Conservation (phyloP, 2,888 invertebrate genomes). For the Caenorhabditis macrosperma region DNA sequence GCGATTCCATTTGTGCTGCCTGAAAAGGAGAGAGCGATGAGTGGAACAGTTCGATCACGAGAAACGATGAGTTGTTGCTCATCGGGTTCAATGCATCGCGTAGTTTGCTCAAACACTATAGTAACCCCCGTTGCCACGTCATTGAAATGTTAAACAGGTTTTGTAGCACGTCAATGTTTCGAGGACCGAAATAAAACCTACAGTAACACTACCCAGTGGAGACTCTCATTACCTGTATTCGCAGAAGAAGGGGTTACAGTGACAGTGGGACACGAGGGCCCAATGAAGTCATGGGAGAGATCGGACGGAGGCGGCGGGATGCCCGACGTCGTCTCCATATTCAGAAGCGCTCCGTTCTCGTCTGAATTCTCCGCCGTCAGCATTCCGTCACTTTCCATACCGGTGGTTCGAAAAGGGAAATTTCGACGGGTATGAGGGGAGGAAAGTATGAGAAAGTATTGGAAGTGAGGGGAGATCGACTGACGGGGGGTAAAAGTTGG, state of each 20-base stretch:
- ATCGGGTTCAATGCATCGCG: no score
- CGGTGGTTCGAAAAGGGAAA: background rate
- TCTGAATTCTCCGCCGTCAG: background rate
- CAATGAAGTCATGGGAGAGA: constrained; percentile 27
- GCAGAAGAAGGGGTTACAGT: constrained; percentile 25
- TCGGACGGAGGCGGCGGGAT: constrained; percentile 29
- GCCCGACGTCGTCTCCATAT: constrained; percentile 5
- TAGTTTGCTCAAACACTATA: no score
- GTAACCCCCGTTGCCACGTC: no score
- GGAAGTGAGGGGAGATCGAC: background rate
- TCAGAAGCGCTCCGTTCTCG: constrained; percentile 15
- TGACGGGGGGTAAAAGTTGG: constrained; percentile 28
- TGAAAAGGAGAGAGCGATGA: constrained; percentile 9
- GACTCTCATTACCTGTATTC: background rate
- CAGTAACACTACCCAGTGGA: no score
- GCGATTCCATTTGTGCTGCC: constrained; percentile 53
- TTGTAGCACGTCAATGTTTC: no score
- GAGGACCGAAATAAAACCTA: background rate
- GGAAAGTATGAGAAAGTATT: constrained; percentile 14
- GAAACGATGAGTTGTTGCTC: no score
- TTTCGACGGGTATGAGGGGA: constrained; percentile 1
- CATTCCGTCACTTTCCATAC: constrained; percentile 10
- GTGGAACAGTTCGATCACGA: no score
- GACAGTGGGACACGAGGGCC: constrained; percentile 34
- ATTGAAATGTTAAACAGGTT: no score